Conservation (phyloP, 2,888 invertebrate genomes). For the Andrena praecox region DNA sequence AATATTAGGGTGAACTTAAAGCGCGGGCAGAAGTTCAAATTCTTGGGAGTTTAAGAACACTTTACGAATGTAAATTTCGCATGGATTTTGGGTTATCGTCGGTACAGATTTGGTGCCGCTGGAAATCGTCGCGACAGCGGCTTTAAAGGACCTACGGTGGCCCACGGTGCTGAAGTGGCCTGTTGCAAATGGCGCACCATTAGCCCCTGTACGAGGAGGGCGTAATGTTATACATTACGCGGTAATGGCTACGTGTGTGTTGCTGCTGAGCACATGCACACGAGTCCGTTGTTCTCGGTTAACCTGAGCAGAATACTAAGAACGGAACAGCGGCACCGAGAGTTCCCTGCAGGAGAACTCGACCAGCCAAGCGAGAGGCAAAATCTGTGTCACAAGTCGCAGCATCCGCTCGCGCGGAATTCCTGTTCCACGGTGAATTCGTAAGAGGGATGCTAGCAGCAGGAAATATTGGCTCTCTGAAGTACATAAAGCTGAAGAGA, state of each 20-base stretch:
- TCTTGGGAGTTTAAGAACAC: too few species aligned
- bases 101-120: background rate
- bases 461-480: background rate
- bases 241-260: slow-evolving; percentile 76
- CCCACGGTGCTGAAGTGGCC: slow-evolving; percentile 60
- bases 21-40: too few species aligned
- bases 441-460: slow-evolving; percentile 4
- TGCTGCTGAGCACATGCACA: slow-evolving; percentile 72
- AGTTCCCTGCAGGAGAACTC: slow-evolving; percentile 24
- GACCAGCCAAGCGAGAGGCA: slow-evolving; percentile 39
- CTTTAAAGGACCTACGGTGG: slow-evolving; percentile 42
- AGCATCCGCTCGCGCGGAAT: slow-evolving; percentile 8
- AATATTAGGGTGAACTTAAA: too few species aligned
- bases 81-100: background rate
- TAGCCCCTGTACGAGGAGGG: slow-evolving; percentile 73
- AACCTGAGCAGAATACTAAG: slow-evolving; percentile 55
- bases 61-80: too few species aligned
- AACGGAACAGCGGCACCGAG: slow-evolving; percentile 15
- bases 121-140: slow-evolving; percentile 35
- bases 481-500: background rate
- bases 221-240: slow-evolving; percentile 80
- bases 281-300: slow-evolving; percentile 70
- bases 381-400: slow-evolving; percentile 52
- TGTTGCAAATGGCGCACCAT: slow-evolving; percentile 76
- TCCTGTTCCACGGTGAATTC: background rate